phyloP scores from a whole-genome alignment of 2,797 vertebrate species.

The Xyrichtys novacula region DNA sequence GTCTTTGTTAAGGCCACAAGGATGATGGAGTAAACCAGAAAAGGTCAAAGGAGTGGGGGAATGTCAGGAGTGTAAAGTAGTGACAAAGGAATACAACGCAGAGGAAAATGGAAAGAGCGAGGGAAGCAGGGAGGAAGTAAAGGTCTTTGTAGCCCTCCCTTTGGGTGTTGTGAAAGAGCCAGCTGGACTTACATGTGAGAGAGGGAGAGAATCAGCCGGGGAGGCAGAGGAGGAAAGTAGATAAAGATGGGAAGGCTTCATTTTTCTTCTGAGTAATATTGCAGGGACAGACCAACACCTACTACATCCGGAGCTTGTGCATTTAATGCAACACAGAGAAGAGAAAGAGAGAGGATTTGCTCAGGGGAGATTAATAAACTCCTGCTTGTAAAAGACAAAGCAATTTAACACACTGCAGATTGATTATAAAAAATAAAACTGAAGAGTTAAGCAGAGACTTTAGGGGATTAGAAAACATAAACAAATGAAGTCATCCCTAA shows the following conservation, averaged over 20 bases:
- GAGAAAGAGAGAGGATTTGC: neutral
- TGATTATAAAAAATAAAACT: neutral
- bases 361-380: conserved; percentile 1
- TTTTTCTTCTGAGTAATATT: conserved; percentile 55
- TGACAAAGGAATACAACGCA: conserved; percentile 31
- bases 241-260: conserved; percentile 42
- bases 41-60: conserved; percentile 33
- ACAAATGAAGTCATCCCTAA: neutral
- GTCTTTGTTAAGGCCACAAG: conserved; percentile 2
- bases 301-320: conserved; percentile 35
- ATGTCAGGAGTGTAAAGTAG: conserved; percentile 38
- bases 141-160: conserved; percentile 38
- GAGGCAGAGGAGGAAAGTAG: conserved; percentile 41
- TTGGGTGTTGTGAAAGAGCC: conserved; percentile 42
- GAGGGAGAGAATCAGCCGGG: conserved; percentile 24
- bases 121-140: conserved; percentile 26
- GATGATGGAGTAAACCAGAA: conserved; percentile 28
- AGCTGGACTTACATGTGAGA: conserved; percentile 50
- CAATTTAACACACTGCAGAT: conserved; percentile 14
- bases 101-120: conserved; percentile 31
- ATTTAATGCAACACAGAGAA: conserved; percentile 6
- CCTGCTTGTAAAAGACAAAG: neutral
- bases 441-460: neutral
- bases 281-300: conserved; percentile 22
- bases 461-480: neutral